phyloP scores from a whole-genome alignment of 2,888 invertebrate species.

The Tipula unca region DNA sequence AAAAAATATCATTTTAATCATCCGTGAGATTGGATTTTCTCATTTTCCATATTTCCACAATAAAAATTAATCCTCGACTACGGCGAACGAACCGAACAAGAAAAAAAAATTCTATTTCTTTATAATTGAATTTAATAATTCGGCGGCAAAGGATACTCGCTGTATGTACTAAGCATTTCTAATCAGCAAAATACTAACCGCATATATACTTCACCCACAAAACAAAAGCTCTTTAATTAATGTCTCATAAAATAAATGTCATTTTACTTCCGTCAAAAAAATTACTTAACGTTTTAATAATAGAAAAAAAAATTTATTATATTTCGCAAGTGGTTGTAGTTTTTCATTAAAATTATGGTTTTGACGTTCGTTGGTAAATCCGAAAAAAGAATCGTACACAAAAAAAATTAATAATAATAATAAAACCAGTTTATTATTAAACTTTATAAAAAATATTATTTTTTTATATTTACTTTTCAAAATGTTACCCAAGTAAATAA shows the following conservation, averaged over 20 bases:
- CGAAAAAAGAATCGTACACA: neutral
- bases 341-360: neutral
- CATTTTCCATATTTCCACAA: neutral
- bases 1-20: conserved; percentile 3
- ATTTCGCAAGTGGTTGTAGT: neutral
- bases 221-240: neutral
- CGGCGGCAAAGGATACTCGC: too few relatives aligned
- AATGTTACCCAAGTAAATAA: neutral
- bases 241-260: neutral
- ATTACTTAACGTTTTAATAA: neutral
- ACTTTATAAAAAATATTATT: neutral
- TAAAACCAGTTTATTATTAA: neutral
- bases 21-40: neutral
- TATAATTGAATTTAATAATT: neutral
- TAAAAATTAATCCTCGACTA: neutral
- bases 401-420: neutral
- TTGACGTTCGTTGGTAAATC: neutral
- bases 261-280: neutral
- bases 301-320: neutral
- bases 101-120: neutral
- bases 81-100: neutral
- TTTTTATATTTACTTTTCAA: neutral
- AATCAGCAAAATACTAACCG: neutral
- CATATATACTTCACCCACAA: neutral
- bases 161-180: neutral